Percentiles rank a stretch among this genome's conserved stretches.
These are phyloP conservation scores for Mesitornis unicolor DNA, from an alignment of 2,113 vertebrate genomes.

Conservation along the genomic window DNA sequence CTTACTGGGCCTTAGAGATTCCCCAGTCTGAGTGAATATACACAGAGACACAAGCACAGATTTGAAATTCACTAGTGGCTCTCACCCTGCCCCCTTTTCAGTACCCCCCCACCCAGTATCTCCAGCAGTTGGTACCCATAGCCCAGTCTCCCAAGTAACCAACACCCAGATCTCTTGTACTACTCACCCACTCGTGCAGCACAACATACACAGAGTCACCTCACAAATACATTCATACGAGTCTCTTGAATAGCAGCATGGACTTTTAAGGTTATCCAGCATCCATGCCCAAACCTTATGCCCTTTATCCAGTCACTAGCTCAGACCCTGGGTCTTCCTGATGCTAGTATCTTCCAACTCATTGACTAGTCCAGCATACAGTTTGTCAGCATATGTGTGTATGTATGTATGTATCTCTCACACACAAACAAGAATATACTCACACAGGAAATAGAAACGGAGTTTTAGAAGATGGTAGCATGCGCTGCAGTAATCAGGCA, in stretches of 20 bases:
- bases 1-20: background rate
- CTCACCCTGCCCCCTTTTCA: accelerated
- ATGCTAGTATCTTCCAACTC: background rate
- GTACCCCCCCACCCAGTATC: background rate
- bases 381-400: background rate
- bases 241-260: background rate
- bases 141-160: background rate
- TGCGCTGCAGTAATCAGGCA: background rate
- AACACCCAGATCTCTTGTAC: background rate
- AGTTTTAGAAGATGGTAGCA: background rate
- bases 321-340: background rate
- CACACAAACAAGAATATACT: accelerated
- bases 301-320: background rate
- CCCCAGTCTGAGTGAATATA: background rate
- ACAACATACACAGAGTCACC: background rate
- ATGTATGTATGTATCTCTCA: background rate
- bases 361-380: background rate
- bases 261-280: background rate
- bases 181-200: background rate
- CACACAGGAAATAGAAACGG: background rate
- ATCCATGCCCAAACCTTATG: background rate
- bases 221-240: background rate
- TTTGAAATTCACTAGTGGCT: background rate
- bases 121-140: background rate
- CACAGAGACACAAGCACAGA: background rate